Evolutionary conservation across 1,140 invertebrate species (phyloP), one percentile per base, ranked within the genome.

Genomic region (Drosophila navojoa): DNA sequence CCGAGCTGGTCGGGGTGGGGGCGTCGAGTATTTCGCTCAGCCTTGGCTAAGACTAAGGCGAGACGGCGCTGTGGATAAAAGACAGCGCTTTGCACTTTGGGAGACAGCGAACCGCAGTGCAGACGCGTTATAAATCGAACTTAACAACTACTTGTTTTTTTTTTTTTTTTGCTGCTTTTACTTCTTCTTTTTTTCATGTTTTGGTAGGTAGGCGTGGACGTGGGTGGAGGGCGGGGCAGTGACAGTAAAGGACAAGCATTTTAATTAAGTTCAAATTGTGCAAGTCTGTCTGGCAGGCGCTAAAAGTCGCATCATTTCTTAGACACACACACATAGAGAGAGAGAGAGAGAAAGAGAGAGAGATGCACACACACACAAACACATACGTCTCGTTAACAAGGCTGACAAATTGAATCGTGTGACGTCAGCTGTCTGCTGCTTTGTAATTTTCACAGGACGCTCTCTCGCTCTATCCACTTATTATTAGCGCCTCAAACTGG

Each of bases 381-480:
- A 42, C 40, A 42, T 9, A 16, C 15, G 42, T 13, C 27, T 27
- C 5, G 0, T 53, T 71, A 86, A 82, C 82, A 87, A 87, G 76
- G 76, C 82, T 82, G 76, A 86, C 82, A 86, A 86, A 86, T 86
- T 86, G 79, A 86, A 87, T 89, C 84, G n/a, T 79, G 71, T 82
- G 76, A 80, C 82, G 63, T 75, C 72, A 76, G 67, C 72, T 72
- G 68, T 50, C 32, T 40, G 42, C 78, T 70, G 73, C 78, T 81
- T 70, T 77, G 67, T 80, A 86, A 86, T 86, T 86, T 86, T 87
- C 78, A 76, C 71, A 77, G 52, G 59, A 69, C 50, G 71, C 64
- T 61, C 63, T 55, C 13, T 52, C 38, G 60, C 44, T 38, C 63
- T 45, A 13, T 10, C 38, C 32, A 45, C 68, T 44, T 71, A 78